Base-by-base conservation (phyloP, 1,140 invertebrate species). In the Rhyzopertha dominica region DNA sequence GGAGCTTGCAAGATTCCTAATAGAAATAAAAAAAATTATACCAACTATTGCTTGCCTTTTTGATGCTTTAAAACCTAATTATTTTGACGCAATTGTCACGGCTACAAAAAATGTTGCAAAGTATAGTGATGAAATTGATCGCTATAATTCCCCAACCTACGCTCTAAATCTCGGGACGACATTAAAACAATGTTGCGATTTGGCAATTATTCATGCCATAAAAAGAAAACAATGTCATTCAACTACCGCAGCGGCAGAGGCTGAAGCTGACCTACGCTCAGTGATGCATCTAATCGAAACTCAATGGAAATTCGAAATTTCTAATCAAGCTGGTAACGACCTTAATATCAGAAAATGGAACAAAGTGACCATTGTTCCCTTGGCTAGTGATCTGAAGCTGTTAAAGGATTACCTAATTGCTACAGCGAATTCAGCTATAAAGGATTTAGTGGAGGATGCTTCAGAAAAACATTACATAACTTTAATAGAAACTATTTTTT, bases 271-370 rank as follows among this genome's bases (percentile, higher is more conserved):
- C 23, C 36, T 65, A 17, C 55, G 55, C 53, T 58, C 53, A 30
- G 28, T 58, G 20, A 63, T 64, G 24, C 47, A 62, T 32, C 10
- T 58, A 13, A 44, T 67, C 7, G 40, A 57, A 22, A 48, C 53
- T 32, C 51, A 62, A 42, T 67, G 59, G 62, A 55, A 51, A 43
- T 63, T 37, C 57, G 59, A 62, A 43, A 49, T 65, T 8, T 65
- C 62, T 12, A 60, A 16, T 17, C 53, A 58, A 20, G 53, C 57
- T 14, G 32, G n/a, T 18, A 53, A 40, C 20, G 40, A 57, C 43
- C 30, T 59, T 4, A 49, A 53, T 42, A 9, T 47, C 12, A 55
- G 53, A 16, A 58, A 53, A 47, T 55, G 44, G 45, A 58, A 59
- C 30, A 55, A 53, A 37, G 29, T 59, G 3, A 58, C 55, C 14